These are phyloP conservation scores for Elaeidobius kamerunicus DNA, from an alignment of 2,888 invertebrate genomes.

Conservation along the genomic window DNA sequence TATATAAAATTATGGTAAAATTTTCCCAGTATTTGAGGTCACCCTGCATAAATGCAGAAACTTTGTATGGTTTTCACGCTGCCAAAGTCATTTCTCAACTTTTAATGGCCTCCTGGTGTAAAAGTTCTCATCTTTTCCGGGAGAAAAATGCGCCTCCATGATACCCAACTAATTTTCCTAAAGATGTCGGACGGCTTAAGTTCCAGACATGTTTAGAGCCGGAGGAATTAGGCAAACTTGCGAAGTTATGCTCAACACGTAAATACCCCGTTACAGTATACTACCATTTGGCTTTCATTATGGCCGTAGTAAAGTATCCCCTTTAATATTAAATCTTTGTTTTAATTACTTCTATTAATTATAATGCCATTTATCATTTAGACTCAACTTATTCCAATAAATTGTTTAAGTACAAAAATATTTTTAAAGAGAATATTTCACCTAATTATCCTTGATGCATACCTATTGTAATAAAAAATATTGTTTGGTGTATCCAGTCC, in stretches of 20 bases:
- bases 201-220: conserved; percentile 50
- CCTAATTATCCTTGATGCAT: too few species aligned
- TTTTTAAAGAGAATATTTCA: too few species aligned
- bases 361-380: conserved; percentile 46
- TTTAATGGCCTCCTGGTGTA: conserved; percentile 24
- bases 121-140: conserved; percentile 23
- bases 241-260: conserved; percentile 52
- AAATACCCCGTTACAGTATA: conserved; percentile 47
- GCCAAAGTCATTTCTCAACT: conserved; percentile 25
- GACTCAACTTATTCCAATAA: too few species aligned
- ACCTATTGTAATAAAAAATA: too few species aligned
- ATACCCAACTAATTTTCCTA: conserved; percentile 43
- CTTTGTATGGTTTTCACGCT: conserved; percentile 12
- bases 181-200: conserved; percentile 49
- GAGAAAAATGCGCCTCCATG: conserved; percentile 30
- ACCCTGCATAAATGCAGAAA: conserved; percentile 21
- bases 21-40: too few species aligned
- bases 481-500: too few species aligned
- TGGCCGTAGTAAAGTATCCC: conserved; percentile 38
- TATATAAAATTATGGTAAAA: too few species aligned
- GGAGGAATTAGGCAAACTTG: conserved; percentile 50
- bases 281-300: conserved; percentile 50
- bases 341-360: conserved; percentile 50
- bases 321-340: conserved; percentile 48
- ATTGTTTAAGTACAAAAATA: too few species aligned